Conservation (phyloP, 2,888 invertebrate genomes). For the Eupithecia insigniata region DNA sequence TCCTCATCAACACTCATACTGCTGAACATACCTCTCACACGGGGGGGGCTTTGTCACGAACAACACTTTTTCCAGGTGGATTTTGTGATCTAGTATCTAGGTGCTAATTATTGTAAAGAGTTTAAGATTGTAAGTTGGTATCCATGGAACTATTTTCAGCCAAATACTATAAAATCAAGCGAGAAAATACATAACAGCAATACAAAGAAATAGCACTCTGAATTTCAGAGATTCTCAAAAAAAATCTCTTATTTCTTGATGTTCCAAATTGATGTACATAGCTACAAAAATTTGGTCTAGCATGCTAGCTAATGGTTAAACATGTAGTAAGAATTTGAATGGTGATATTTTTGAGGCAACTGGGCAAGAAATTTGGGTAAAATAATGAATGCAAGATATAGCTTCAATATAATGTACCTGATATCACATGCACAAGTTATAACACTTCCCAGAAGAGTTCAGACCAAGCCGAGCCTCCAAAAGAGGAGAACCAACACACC, state of each 20-base stretch:
- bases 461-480: slow-evolving; percentile 28
- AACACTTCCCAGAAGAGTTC: neutral
- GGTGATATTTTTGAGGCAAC: too few species aligned
- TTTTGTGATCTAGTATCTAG: too few species aligned
- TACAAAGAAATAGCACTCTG: neutral
- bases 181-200: neutral
- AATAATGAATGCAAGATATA: too few species aligned
- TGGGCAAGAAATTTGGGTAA: too few species aligned
- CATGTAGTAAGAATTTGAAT: too few species aligned
- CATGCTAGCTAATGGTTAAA: too few species aligned
- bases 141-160: neutral
- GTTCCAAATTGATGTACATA: too few species aligned
- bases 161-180: neutral
- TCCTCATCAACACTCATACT: neutral
- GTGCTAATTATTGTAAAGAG: too few species aligned
- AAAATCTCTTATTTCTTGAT: neutral
- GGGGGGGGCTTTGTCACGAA: neutral
- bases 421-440: neutral
- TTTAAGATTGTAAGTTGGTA: neutral
- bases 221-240: neutral
- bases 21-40: neutral
- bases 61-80: neutral
- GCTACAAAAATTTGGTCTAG: too few species aligned
- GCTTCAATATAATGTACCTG: neutral
- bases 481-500: slow-evolving; percentile 45